A percentile compares a stretch with the other conserved stretches of the same genome.
Conservation (phyloP, 2,113 vertebrate species). For the Cromileptes altivelis region DNA sequence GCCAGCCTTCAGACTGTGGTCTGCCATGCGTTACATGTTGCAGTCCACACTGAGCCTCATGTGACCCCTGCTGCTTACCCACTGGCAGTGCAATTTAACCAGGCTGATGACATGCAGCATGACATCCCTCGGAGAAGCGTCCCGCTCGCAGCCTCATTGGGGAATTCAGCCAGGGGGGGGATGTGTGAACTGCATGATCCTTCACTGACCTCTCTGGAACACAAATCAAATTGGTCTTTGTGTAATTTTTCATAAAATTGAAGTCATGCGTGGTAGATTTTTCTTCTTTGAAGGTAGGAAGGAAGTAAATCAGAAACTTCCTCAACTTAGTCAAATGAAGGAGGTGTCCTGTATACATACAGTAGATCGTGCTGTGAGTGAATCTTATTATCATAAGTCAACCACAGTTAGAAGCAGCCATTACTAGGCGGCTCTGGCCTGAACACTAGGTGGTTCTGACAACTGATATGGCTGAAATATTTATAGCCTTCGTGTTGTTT, state of each 20-base stretch:
- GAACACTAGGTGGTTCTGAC: constrained; percentile 67
- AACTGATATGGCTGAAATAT: constrained; percentile 71
- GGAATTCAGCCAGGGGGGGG: constrained; percentile 36
- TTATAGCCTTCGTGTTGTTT: constrained; percentile 59
- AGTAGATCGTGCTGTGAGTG: constrained; percentile 57
- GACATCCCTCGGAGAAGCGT: constrained; percentile 71
- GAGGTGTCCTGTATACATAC: constrained; percentile 49
- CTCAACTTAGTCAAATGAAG: constrained; percentile 59
- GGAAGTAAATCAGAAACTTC: constrained; percentile 53
- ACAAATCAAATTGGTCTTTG: constrained; percentile 61
- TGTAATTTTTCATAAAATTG: constrained; percentile 45
- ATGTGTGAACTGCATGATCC: constrained; percentile 50
- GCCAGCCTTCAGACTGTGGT: constrained; percentile 79
- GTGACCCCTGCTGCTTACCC: constrained; percentile 88
- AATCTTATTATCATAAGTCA: constrained; percentile 76
- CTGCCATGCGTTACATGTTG: constrained; percentile 81
- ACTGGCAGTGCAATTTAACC: constrained; percentile 84
- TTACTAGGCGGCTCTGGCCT: constrained; percentile 64
- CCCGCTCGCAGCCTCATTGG: constrained; percentile 46
- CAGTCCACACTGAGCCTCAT: constrained; percentile 81
- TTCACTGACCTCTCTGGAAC: constrained; percentile 65
- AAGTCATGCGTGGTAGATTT: constrained; percentile 46
- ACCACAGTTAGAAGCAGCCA: constrained; percentile 66
- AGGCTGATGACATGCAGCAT: constrained; percentile 83
- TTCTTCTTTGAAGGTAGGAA: constrained; percentile 23